phyloP scores from a whole-genome alignment of 1,140 invertebrate genomes.

The Branchinecta lynchi region DNA sequence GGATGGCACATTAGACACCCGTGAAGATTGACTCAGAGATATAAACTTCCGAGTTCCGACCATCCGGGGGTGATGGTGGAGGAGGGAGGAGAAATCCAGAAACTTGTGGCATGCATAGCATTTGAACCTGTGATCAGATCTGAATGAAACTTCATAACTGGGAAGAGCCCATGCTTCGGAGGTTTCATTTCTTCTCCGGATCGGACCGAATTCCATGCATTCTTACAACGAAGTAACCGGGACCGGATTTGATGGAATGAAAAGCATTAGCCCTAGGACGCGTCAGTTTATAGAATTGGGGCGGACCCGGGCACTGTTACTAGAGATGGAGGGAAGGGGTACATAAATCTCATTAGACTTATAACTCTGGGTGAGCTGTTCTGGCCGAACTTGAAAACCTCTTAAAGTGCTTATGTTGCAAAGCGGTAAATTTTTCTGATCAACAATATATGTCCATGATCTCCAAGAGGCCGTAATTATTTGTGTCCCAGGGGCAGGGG shows the following conservation, averaged over 20 bases:
- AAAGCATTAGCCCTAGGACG: neutral
- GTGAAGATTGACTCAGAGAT: neutral
- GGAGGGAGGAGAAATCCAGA: neutral
- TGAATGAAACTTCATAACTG: neutral
- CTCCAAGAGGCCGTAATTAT: no score
- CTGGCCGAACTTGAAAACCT: no score
- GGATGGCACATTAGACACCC: neutral
- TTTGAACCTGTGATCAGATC: neutral
- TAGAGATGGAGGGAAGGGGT: no score
- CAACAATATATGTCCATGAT: no score
- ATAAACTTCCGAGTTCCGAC: neutral
- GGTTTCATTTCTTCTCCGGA: neutral
- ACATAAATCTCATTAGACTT: no score
- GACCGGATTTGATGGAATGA: neutral
- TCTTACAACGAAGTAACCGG: neutral
- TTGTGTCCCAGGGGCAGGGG: no score
- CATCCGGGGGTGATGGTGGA: neutral
- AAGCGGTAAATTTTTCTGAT: no score
- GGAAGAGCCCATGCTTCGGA: neutral
- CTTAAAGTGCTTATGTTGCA: no score
- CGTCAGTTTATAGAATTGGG: neutral
- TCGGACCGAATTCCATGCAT: neutral
- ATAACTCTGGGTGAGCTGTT: no score
- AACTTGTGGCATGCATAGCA: neutral
- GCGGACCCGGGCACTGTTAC: neutral